A percentile compares a stretch with the other conserved stretches of the same genome.
These are phyloP conservation scores for Apamea anceps DNA, from an alignment of 2,888 invertebrate genomes.

Conservation along the genomic window DNA sequence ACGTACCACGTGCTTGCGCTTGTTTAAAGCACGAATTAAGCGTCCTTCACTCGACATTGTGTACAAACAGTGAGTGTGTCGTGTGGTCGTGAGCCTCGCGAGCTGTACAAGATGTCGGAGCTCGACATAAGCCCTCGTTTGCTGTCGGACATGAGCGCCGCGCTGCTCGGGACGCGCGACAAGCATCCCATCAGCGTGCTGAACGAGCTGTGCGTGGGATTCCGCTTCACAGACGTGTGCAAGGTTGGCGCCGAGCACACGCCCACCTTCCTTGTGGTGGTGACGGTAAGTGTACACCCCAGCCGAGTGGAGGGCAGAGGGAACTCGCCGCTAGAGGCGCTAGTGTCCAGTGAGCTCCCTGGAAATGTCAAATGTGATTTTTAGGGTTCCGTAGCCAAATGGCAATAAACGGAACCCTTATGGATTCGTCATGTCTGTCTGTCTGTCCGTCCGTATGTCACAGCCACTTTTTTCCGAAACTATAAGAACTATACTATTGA, in stretches of 20 bases:
- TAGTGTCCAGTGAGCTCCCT: not conserved
- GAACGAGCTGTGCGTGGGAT: not conserved
- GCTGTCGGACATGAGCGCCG: not conserved
- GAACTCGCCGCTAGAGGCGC: not conserved
- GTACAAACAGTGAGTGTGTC: not conserved
- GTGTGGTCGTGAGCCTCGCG: not conserved
- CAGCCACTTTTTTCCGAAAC: too few relatives aligned
- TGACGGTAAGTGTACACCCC: slow-evolving; percentile 6
- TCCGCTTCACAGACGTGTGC: slow-evolving; percentile 1
- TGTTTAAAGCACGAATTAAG: not conserved
- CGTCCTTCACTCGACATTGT: not conserved
- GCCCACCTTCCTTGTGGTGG: not conserved
- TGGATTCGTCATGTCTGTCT: too few relatives aligned
- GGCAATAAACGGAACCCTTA: too few relatives aligned
- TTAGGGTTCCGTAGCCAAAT: too few relatives aligned
- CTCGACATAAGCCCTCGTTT: not conserved
- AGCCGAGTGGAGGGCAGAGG: not conserved
- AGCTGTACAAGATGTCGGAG: not conserved
- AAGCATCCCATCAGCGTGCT: slow-evolving; percentile 10
- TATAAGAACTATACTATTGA: too few relatives aligned
- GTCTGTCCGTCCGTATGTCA: too few relatives aligned
- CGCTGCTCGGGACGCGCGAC: not conserved
- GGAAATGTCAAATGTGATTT: not conserved
- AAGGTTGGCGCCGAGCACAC: not conserved
- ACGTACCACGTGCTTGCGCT: too few relatives aligned